Conservation (phyloP, 2,113 vertebrate species). For the Lepidothrix coronata region DNA sequence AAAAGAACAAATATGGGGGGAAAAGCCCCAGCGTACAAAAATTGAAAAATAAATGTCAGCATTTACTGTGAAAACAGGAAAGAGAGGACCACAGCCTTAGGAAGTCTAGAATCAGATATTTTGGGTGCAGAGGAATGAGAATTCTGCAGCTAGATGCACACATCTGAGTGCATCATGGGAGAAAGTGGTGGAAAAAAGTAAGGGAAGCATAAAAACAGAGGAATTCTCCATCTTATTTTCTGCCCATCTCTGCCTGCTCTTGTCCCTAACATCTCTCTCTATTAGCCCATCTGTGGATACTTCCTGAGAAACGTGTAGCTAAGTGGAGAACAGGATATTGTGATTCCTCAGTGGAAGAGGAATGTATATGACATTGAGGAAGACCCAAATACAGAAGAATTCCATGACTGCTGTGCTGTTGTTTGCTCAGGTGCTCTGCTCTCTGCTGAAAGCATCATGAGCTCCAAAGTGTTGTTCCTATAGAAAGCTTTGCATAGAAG, state of each 20-base stretch:
- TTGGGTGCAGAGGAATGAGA: background rate
- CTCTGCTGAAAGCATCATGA: background rate
- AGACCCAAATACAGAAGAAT: background rate
- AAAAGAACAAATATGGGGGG: background rate
- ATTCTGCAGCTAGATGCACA: background rate
- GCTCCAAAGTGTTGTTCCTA: background rate
- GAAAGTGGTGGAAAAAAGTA: background rate
- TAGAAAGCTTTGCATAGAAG: background rate
- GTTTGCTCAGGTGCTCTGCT: background rate
- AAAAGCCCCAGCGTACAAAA: background rate
- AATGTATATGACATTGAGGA: background rate
- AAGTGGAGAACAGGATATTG: background rate
- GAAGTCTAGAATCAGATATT: background rate
- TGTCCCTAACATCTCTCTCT: background rate
- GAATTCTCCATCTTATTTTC: background rate
- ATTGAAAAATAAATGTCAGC: background rate
- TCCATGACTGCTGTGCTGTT: background rate
- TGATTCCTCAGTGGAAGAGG: background rate
- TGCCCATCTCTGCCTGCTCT: background rate
- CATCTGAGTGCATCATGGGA: background rate
- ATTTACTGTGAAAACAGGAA: background rate
- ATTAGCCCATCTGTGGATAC: background rate
- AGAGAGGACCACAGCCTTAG: background rate
- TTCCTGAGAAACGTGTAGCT: background rate
- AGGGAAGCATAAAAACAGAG: background rate